Conservation (phyloP, 2,888 invertebrate genomes). For the Sclerodermus sp. region DNA sequence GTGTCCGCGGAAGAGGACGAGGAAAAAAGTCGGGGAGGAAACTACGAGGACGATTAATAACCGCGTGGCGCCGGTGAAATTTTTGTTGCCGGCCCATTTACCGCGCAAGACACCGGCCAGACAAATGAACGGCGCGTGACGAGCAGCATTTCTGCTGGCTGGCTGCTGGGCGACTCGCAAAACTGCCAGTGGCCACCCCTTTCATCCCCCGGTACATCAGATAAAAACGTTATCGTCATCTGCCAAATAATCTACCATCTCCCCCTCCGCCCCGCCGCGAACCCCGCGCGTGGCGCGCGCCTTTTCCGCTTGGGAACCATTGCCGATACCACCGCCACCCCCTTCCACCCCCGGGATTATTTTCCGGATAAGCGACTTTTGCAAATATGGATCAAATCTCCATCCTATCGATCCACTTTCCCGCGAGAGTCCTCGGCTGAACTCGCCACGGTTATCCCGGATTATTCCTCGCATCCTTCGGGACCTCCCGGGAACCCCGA, state of each 20-base stretch:
- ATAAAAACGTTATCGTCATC: conserved; percentile 55
- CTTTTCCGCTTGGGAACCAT: conserved; percentile 11
- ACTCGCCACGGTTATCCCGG: too few species aligned
- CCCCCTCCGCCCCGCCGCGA: conserved; percentile 3
- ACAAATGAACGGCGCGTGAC: conserved; percentile 55
- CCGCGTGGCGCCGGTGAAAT: too few species aligned
- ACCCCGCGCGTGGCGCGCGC: neutral
- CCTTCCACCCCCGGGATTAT: conserved; percentile 41
- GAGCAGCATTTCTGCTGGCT: conserved; percentile 50
- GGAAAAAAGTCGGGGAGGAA: conserved; percentile 2
- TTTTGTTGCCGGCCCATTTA: too few species aligned
- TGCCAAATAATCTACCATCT: conserved; percentile 48
- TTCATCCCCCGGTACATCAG: conserved; percentile 30
- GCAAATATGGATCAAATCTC: too few species aligned
- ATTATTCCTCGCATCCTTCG: too few species aligned
- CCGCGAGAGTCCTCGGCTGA: too few species aligned
- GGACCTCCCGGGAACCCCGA: too few species aligned
- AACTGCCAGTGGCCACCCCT: conserved; percentile 25
- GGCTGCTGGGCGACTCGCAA: conserved; percentile 35
- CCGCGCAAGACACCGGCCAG: conserved; percentile 23
- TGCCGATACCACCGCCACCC: too few species aligned
- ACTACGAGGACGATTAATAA: neutral
- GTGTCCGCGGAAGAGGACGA: neutral
- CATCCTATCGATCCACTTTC: too few species aligned
- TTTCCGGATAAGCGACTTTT: conserved; percentile 53